A percentile compares a stretch with the other conserved stretches of the same genome.
These are phyloP conservation scores for Hippocampus zosterae DNA, from an alignment of 2,113 vertebrate genomes.

Conservation along the genomic window DNA sequence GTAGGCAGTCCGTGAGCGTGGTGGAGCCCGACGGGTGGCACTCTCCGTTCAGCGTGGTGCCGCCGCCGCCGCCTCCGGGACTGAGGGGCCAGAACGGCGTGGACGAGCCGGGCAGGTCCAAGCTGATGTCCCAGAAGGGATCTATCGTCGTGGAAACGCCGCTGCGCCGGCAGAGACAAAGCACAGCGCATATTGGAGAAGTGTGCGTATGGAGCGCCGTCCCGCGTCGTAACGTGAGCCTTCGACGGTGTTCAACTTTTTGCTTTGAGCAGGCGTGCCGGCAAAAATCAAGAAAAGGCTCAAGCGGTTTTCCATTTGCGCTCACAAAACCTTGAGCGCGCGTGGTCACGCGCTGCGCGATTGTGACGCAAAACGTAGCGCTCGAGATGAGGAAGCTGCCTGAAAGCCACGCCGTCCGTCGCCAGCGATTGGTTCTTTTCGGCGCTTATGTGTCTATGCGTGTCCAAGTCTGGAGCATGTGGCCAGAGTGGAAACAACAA, in stretches of 20 bases:
- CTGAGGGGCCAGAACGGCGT: conserved; percentile 98
- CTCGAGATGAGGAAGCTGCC: no score
- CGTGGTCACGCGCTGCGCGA: no score
- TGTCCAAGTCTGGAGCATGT: no score
- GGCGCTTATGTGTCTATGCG: no score
- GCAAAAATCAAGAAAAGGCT: no score
- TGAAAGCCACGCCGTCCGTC: no score
- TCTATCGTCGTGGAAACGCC: conserved; percentile 99
- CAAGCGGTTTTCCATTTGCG: no score
- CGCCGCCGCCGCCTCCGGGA: conserved; percentile 89
- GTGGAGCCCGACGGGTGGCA: conserved; percentile 89
- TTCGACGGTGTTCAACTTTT: conserved; percentile 18
- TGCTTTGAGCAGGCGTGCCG: conserved; percentile 17
- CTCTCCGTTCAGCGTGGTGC: conserved; percentile 90
- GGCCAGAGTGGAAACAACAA: no score
- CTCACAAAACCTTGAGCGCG: no score
- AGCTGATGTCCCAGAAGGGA: conserved; percentile 98
- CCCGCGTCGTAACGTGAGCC: conserved; percentile 18
- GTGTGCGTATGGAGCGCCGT: not conserved
- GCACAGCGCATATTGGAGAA: conserved; percentile 1
- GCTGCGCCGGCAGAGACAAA: conserved; percentile 54
- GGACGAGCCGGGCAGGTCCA: conserved; percentile 95
- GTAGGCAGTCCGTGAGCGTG: conserved; percentile 94
- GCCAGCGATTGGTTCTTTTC: no score
- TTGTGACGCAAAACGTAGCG: no score